phyloP scores from a whole-genome alignment of 2,797 vertebrate species.

The Saguinus oedipus region DNA sequence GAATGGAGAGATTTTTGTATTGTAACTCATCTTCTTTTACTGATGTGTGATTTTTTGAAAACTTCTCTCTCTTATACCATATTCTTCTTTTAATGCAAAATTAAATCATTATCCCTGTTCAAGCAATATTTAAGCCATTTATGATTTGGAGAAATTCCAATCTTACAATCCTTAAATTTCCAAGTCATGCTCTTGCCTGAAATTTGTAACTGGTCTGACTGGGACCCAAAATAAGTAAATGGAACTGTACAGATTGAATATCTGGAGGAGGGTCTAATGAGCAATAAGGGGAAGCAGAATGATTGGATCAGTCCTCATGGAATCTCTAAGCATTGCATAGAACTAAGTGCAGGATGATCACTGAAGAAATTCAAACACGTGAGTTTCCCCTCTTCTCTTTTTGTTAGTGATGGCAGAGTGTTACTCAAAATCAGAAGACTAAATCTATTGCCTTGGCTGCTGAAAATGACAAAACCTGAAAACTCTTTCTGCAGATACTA shows the following conservation, averaged over 20 bases:
- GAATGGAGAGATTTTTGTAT: neutral
- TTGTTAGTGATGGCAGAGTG: neutral
- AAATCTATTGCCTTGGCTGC: conserved; percentile 3
- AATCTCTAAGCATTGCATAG: neutral
- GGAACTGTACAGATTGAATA: neutral
- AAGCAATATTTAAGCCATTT: neutral
- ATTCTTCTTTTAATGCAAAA: conserved; percentile 32
- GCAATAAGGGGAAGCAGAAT: neutral
- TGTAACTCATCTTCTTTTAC: neutral
- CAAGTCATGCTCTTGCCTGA: neutral
- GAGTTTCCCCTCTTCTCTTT: neutral
- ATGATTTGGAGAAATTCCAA: neutral
- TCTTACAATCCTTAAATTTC: neutral
- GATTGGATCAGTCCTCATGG: neutral
- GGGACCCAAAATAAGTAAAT: neutral
- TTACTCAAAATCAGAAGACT: neutral
- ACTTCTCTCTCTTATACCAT: neutral
- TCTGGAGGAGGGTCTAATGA: neutral
- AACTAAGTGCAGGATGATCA: neutral
- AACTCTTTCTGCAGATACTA: conserved; percentile 17
- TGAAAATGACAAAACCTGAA: neutral
- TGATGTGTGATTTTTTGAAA: conserved; percentile 3
- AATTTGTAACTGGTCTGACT: neutral
- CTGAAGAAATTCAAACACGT: neutral
- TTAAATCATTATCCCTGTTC: neutral